phyloP scores from a whole-genome alignment of 2,113 vertebrate species.

The Cepphus grylle region DNA sequence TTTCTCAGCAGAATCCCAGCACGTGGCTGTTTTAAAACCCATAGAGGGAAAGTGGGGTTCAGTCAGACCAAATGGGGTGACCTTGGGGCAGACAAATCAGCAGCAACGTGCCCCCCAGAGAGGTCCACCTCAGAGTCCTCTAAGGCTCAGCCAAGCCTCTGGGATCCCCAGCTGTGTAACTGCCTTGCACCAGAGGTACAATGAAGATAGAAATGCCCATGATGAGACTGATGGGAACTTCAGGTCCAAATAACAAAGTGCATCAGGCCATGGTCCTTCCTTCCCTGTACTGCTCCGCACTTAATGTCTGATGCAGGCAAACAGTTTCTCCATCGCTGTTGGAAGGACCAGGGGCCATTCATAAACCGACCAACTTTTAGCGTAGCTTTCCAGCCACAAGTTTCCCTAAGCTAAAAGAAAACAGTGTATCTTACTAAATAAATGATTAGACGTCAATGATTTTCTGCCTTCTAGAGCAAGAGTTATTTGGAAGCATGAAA shows the following conservation, averaged over 20 bases:
- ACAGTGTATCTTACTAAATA: conserved; percentile 59
- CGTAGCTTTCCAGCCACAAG: conserved; percentile 46
- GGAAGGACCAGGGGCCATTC: background rate
- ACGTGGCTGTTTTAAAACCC: background rate
- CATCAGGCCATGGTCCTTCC: background rate
- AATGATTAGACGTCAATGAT: conserved; percentile 61
- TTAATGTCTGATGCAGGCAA: background rate
- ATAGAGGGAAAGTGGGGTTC: background rate
- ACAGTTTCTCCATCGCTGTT: background rate
- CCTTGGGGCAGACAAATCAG: background rate
- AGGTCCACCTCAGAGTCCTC: background rate
- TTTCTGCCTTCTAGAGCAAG: conserved; percentile 53
- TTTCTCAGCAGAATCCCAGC: background rate
- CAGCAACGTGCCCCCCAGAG: background rate
- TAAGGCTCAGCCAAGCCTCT: background rate
- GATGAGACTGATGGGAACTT: background rate
- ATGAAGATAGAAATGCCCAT: background rate
- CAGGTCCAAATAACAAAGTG: background rate
- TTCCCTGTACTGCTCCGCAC: background rate
- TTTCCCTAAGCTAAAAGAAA: conserved; percentile 51
- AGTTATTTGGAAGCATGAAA: conserved; percentile 44
- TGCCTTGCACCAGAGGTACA: background rate
- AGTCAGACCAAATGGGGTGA: background rate
- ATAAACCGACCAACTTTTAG: background rate
- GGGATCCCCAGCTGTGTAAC: background rate